These are phyloP conservation scores for Babyrousa celebensis DNA, from an alignment of 2,797 vertebrate genomes.

Conservation along the genomic window DNA sequence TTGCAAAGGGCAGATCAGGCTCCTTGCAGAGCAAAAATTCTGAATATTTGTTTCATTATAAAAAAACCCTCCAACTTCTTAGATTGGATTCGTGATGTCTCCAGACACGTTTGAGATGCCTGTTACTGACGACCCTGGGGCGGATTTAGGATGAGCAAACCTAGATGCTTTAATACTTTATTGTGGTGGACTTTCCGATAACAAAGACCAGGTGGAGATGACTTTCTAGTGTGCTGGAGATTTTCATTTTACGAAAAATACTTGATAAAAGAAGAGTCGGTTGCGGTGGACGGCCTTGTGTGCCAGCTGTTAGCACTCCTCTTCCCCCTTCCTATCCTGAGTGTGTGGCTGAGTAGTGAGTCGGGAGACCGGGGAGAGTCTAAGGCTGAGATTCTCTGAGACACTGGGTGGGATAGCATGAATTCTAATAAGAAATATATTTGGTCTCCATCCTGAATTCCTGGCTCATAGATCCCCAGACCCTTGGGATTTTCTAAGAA, in stretches of 20 bases:
- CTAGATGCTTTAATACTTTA: neutral
- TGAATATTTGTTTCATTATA: neutral
- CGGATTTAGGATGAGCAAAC: neutral
- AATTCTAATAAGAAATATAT: neutral
- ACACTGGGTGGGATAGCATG: neutral
- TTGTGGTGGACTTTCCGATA: neutral
- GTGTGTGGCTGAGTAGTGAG: neutral
- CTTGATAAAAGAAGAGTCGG: neutral
- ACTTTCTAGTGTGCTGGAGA: neutral
- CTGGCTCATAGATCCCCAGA: neutral
- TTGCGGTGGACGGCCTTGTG: neutral
- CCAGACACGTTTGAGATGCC: neutral
- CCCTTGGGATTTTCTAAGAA: neutral
- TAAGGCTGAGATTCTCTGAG: neutral
- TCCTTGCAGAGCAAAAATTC: accelerated
- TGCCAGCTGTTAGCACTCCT: neutral
- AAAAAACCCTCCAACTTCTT: neutral
- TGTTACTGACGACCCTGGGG: neutral
- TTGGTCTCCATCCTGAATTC: neutral
- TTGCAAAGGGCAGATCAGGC: accelerated
- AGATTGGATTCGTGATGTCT: neutral
- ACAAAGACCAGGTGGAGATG: neutral
- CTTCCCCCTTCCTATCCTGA: neutral
- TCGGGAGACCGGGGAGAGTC: neutral
- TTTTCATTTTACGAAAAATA: slow-evolving; percentile 21